These are phyloP conservation scores for Atractosteus spatula DNA, from an alignment of 2,113 vertebrate genomes.

Conservation along the genomic window DNA sequence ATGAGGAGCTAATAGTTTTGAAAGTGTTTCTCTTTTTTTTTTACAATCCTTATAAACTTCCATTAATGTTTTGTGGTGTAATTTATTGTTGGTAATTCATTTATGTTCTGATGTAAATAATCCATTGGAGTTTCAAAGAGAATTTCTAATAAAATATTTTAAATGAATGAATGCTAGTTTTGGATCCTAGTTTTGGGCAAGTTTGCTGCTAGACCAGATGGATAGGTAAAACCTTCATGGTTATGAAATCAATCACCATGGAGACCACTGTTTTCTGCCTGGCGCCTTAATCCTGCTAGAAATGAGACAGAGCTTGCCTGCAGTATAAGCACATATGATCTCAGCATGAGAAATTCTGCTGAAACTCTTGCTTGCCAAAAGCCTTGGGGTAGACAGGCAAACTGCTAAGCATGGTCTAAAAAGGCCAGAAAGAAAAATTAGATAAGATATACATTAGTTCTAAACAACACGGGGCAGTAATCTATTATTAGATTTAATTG, in stretches of 20 bases:
- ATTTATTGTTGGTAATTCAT: no score
- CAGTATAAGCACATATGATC: not conserved
- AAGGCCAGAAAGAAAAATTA: not conserved
- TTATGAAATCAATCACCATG: conserved; percentile 22
- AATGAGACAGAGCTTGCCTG: not conserved
- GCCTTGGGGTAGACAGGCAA: conserved; percentile 1
- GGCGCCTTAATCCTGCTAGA: not conserved
- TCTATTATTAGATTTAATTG: no score
- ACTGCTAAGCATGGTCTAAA: not conserved
- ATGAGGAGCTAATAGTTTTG: no score
- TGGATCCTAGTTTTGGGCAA: conserved; percentile 35
- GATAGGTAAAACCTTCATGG: conserved; percentile 7
- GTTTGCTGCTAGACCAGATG: conserved; percentile 34
- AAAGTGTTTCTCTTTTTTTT: no score
- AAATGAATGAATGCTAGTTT: no score
- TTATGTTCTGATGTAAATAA: no score
- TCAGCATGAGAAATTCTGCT: conserved; percentile 7
- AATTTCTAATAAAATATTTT: no score
- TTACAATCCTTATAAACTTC: no score
- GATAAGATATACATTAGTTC: not conserved
- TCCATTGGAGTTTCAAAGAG: no score
- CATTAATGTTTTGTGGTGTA: no score
- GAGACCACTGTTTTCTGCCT: conserved; percentile 6
- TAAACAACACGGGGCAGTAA: no score
- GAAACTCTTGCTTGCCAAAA: conserved; percentile 2